phyloP scores from a whole-genome alignment of 1,140 invertebrate species.

The Cylas formicarius region DNA sequence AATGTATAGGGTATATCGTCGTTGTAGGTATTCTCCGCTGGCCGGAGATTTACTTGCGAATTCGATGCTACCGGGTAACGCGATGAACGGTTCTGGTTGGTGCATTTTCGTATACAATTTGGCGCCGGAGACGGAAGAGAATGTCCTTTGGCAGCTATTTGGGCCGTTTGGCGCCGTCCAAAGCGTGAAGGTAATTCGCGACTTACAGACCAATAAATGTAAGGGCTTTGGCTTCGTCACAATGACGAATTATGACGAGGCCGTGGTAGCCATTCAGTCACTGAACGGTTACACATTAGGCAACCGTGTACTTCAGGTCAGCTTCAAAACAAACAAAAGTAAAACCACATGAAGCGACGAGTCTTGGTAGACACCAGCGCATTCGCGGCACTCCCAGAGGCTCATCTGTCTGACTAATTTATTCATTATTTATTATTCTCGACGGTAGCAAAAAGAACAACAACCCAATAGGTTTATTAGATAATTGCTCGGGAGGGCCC shows the following conservation, averaged over 20 bases:
- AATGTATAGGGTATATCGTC: slow-evolving; percentile 28
- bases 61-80: slow-evolving; percentile 74
- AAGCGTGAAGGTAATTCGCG: slow-evolving; percentile 95
- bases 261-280: slow-evolving; percentile 93
- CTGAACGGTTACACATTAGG: slow-evolving; percentile 96
- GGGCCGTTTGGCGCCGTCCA: slow-evolving; percentile 98
- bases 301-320: slow-evolving; percentile 96
- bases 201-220: slow-evolving; percentile 97
- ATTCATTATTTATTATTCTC: slow-evolving; percentile 27
- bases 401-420: slow-evolving; percentile 17
- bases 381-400: slow-evolving; percentile 20
- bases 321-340: slow-evolving; percentile 94
- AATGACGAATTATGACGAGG: slow-evolving; percentile 99
- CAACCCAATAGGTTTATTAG: slow-evolving; percentile 20
- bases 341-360: slow-evolving; percentile 67
- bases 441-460: background rate
- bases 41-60: slow-evolving; percentile 86
- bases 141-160: slow-evolving; percentile 97
- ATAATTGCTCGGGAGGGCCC: slow-evolving; percentile 25
- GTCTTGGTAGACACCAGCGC: slow-evolving; percentile 24
- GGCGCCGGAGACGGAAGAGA: slow-evolving; percentile 96
- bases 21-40: slow-evolving; percentile 82
- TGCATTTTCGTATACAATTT: slow-evolving; percentile 99
- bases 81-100: slow-evolving; percentile 83
- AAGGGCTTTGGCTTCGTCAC: slow-evolving; percentile 99